These are phyloP conservation scores for Galleria mellonella DNA, from an alignment of 1,140 invertebrate genomes.

Conservation along the genomic window DNA sequence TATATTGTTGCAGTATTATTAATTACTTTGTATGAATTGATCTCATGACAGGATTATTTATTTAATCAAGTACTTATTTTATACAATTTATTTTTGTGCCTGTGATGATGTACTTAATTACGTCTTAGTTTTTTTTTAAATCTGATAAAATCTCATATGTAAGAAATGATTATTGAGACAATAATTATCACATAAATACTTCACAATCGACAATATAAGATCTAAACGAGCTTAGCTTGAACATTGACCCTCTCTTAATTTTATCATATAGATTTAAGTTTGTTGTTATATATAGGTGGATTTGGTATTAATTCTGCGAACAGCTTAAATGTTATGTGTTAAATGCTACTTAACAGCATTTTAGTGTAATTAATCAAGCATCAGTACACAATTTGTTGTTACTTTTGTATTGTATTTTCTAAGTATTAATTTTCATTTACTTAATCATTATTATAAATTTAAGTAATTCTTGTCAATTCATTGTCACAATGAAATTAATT, in stretches of 20 bases:
- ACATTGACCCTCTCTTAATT: constrained; percentile 5
- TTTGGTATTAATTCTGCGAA: background rate
- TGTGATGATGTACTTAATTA: background rate
- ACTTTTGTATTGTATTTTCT: no score
- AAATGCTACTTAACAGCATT: no score
- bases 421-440: no score
- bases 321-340: no score
- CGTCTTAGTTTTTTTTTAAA: background rate
- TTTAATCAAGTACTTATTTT: no score
- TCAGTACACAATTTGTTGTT: no score
- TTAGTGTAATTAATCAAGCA: no score
- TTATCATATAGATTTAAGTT: background rate
- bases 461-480: constrained; percentile 4
- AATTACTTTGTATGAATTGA: background rate
- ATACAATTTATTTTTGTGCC: background rate
- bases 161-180: constrained; percentile 53
- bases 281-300: background rate
- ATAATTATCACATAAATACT: constrained; percentile 63
- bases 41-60: constrained; percentile 29
- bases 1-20: constrained; percentile 16
- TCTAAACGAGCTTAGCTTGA: constrained; percentile 55
- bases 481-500: constrained; percentile 5
- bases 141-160: no score
- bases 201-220: constrained; percentile 54
- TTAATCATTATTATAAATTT: no score